These are phyloP conservation scores for Nephrotoma flavescens DNA, from an alignment of 2,888 invertebrate species.

Conservation along the genomic window DNA sequence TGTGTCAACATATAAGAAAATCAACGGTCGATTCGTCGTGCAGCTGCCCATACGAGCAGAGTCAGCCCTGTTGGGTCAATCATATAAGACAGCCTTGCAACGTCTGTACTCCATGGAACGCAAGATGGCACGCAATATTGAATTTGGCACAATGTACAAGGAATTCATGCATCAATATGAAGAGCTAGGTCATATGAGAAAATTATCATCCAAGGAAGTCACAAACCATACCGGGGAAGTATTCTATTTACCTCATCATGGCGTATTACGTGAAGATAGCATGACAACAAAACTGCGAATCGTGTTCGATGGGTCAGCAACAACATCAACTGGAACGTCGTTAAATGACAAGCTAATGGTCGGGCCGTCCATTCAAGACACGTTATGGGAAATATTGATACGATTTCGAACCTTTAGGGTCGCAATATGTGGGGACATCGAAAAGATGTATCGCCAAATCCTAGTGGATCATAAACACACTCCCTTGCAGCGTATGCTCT, in stretches of 20 bases:
- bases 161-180: constrained; percentile 14
- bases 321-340: constrained; percentile 10
- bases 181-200: constrained; percentile 13
- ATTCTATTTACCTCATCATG: not conserved
- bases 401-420: constrained; percentile 10
- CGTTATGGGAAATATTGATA: not conserved
- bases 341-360: constrained; percentile 9
- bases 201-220: not conserved
- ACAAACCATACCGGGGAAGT: not conserved
- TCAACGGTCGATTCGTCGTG: too few relatives aligned
- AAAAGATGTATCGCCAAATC: constrained; percentile 20
- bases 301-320: not conserved
- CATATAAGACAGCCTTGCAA: not conserved
- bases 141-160: not conserved
- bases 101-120: not conserved
- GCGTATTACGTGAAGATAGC: too few relatives aligned
- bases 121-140: not conserved
- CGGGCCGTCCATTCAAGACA: constrained; percentile 9
- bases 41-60: not conserved
- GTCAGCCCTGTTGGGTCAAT: not conserved
- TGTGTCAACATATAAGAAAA: not conserved
- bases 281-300: too few relatives aligned
- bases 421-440: constrained; percentile 18
- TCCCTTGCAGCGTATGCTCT: not conserved
- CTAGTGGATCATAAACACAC: constrained; percentile 13